Percentiles rank a stretch among this genome's conserved stretches.
phyloP scores from a whole-genome alignment of 2,113 vertebrate species.

The Chauna torquata region DNA sequence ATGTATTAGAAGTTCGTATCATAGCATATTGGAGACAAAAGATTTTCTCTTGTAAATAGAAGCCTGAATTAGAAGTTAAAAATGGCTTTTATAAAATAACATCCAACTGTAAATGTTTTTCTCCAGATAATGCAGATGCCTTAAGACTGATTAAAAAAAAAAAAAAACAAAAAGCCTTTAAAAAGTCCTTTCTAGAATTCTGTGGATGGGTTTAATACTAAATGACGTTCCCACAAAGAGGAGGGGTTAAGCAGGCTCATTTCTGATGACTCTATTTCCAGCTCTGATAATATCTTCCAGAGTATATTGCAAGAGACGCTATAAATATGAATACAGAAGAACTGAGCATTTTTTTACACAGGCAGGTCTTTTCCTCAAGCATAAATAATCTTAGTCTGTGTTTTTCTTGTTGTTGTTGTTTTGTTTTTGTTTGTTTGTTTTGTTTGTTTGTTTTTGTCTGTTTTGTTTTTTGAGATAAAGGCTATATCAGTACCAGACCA shows the following conservation, averaged over 20 bases:
- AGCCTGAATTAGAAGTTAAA: not conserved
- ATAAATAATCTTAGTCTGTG: constrained; percentile 8
- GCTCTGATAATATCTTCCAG: not conserved
- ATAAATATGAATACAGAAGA: constrained; percentile 19
- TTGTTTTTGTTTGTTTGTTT: too few species aligned
- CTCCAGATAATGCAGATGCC: not conserved
- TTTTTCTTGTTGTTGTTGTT: too few species aligned
- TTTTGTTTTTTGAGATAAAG: constrained; percentile 46
- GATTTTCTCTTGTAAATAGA: not conserved
- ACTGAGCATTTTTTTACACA: not conserved
- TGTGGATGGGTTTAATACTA: not conserved
- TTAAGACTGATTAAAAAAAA: not conserved
- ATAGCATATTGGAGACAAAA: not conserved
- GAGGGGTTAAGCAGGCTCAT: not conserved
- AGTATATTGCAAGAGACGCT: not conserved
- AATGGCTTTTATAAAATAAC: not conserved
- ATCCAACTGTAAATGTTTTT: not conserved
- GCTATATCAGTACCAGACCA: constrained; percentile 2
- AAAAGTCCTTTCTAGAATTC: not conserved
- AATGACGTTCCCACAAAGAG: not conserved
- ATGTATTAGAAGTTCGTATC: not conserved
- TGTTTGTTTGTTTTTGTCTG: too few species aligned
- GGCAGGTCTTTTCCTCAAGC: constrained; percentile 38
- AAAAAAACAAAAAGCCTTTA: not conserved
- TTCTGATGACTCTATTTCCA: constrained; percentile 14